These are phyloP conservation scores for Alosa alosa DNA, from an alignment of 2,113 vertebrate species.

Conservation along the genomic window DNA sequence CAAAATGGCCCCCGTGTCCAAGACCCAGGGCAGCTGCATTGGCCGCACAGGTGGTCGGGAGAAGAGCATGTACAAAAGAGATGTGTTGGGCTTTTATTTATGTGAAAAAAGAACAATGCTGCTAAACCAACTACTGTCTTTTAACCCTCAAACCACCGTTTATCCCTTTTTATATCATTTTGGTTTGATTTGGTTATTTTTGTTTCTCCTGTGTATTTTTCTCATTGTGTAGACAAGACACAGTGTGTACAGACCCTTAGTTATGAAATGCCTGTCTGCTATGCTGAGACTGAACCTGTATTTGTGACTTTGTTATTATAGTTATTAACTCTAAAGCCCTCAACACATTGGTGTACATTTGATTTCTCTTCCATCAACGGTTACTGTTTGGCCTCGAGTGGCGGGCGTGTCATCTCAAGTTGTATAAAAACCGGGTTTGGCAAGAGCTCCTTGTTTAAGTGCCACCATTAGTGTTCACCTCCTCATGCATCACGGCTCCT, in stretches of 20 bases:
- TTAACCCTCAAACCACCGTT: not conserved
- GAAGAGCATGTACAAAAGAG: not conserved
- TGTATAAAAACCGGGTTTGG: not conserved
- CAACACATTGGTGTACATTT: not conserved
- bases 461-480: not conserved
- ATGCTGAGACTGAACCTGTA: conserved; percentile 11
- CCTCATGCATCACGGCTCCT: not conserved
- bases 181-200: not conserved
- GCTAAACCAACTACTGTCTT: conserved; percentile 21
- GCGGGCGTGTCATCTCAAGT: not conserved
- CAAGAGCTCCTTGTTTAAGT: not conserved
- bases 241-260: conserved; percentile 7
- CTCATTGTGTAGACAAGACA: not conserved
- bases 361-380: not conserved
- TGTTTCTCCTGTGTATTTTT: conserved; percentile 7
- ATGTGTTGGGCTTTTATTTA: conserved; percentile 10
- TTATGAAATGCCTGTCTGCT: conserved; percentile 12
- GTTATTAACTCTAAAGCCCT: conserved; percentile 4
- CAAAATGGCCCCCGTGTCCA: conserved; percentile 55
- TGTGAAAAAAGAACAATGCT: conserved; percentile 17
- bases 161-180: conserved; percentile 10
- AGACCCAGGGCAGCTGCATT: conserved; percentile 44
- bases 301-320: conserved; percentile 13
- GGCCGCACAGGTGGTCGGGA: not conserved
- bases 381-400: not conserved